A percentile compares a stretch with the other conserved stretches of the same genome.
phyloP scores from a whole-genome alignment of 2,888 invertebrate genomes.

The Eurytoma adleriae region DNA sequence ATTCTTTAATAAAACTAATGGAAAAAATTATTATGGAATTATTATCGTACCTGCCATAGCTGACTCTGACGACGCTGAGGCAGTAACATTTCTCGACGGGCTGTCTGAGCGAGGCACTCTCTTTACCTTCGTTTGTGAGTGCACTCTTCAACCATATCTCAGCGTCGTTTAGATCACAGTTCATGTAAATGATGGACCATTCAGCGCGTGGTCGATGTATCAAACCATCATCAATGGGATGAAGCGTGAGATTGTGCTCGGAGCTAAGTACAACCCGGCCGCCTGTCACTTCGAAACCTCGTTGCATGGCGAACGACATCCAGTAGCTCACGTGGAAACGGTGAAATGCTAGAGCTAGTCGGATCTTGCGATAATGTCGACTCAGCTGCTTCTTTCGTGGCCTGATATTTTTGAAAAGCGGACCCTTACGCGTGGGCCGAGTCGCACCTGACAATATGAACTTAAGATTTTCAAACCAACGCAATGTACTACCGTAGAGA shows the following conservation, averaged over 20 bases:
- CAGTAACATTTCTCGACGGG: constrained; percentile 92
- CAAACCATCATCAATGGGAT: constrained; percentile 87
- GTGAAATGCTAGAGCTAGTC: constrained; percentile 91
- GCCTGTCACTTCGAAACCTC: constrained; percentile 91
- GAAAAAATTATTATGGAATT: not conserved
- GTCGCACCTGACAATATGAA: constrained; percentile 94
- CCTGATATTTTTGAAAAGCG: constrained; percentile 89
- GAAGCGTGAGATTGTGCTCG: constrained; percentile 85
- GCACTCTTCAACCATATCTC: constrained; percentile 95
- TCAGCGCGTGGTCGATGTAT: constrained; percentile 90
- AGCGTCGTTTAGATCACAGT: constrained; percentile 93
- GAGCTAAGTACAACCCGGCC: constrained; percentile 89
- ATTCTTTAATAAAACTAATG: not conserved
- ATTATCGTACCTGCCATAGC: constrained; percentile 80
- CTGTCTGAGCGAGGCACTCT: constrained; percentile 77
- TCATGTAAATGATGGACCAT: constrained; percentile 96
- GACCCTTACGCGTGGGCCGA: constrained; percentile 94
- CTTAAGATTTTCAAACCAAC: constrained; percentile 98
- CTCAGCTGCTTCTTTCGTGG: constrained; percentile 94
- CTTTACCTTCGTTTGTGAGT: constrained; percentile 79
- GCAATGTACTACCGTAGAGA: constrained; percentile 94
- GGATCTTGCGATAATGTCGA: constrained; percentile 92
- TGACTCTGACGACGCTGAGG: constrained; percentile 92
- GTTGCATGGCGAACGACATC: constrained; percentile 97
- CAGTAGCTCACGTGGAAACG: constrained; percentile 94